Base-by-base conservation (phyloP, 2,888 invertebrate species). In the Aporophyla nigra region DNA sequence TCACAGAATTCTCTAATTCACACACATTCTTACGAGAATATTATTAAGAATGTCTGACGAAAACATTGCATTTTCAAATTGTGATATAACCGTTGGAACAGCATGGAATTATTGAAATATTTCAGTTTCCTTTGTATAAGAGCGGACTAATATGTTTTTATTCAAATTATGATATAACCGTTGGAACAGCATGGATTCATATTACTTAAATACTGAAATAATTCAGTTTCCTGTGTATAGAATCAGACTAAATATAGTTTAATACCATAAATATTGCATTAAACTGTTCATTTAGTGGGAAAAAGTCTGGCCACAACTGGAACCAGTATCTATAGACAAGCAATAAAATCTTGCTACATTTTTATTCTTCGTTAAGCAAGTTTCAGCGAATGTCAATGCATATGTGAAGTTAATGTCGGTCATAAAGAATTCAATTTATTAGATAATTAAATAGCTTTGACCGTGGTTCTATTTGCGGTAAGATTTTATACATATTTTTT, bases 401-500 rank as follows among this genome's bases (percentile, higher is more conserved):
- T 43, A 56, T n/a, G 61, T 58, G 53, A 71, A 62, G 56, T 82
- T 81, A 40, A 76, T n/a, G 68, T 51, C 19, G n/a, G 51, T 56
- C 16, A 54, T 74, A 69, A 51, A 76, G 46, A 46, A n/a, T 82
- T 46, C 24, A 1, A 58, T 79, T 69, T 56, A 79, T 58, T 82
- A 19, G 33, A 73, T 77, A 56, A 66, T 61, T 61, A 19, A 61
- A 61, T 54, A n/a, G 2, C 12, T 61, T 62, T 51, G 24, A 51
- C 12, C 12, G n/a, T 49, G 10, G 46, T 27, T 65, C 16, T 3
- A 33, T 53, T n/a, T 46, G 19, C n/a, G n/a, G 51, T 16, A 33
- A 69, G 43, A 58, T 58, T 56, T 53, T 33, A 2, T 24, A 51
- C 16, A 51, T 21, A 40, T 62, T 81, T 62, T 46, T 59, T 3